A percentile compares a stretch with the other conserved stretches of the same genome.
These are phyloP conservation scores for Drosophila greeni DNA, from an alignment of 2,888 invertebrate species.

Conservation along the genomic window DNA sequence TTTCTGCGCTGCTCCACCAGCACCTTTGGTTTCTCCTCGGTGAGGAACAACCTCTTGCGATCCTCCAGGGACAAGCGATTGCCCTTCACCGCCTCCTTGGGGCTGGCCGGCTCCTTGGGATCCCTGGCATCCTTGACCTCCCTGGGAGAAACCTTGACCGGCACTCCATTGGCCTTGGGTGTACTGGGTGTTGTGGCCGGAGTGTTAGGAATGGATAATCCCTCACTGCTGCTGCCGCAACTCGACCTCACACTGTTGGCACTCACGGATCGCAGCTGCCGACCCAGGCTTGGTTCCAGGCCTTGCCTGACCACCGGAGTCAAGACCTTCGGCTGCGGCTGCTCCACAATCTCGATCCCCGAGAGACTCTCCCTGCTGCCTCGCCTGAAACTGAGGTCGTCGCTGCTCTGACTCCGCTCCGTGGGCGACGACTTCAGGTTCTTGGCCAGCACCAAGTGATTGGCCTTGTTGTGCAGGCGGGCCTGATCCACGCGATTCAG, in stretches of 20 bases:
- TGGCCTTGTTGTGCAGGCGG: constrained; percentile 80
- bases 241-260: constrained; percentile 54
- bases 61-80: constrained; percentile 73
- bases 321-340: constrained; percentile 63
- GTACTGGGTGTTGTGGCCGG: constrained; percentile 53
- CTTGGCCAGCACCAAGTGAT: constrained; percentile 84
- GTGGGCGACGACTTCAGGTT: constrained; percentile 74
- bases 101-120: constrained; percentile 9
- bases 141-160: background rate
- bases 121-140: constrained; percentile 6
- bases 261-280: constrained; percentile 62
- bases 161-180: constrained; percentile 37
- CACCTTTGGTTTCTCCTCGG: constrained; percentile 71
- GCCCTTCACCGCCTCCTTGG: constrained; percentile 15
- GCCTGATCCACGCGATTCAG: constrained; percentile 85
- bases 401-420: constrained; percentile 67
- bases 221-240: constrained; percentile 46
- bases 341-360: constrained; percentile 51
- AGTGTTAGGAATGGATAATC: constrained; percentile 40
- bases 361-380: constrained; percentile 76
- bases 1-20: constrained; percentile 75
- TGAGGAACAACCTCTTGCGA: constrained; percentile 75
- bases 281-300: constrained; percentile 53
- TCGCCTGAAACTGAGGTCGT: constrained; percentile 75
- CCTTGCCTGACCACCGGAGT: constrained; percentile 47